phyloP scores from a whole-genome alignment of 2,113 vertebrate genomes.

The Pelecanus crispus region DNA sequence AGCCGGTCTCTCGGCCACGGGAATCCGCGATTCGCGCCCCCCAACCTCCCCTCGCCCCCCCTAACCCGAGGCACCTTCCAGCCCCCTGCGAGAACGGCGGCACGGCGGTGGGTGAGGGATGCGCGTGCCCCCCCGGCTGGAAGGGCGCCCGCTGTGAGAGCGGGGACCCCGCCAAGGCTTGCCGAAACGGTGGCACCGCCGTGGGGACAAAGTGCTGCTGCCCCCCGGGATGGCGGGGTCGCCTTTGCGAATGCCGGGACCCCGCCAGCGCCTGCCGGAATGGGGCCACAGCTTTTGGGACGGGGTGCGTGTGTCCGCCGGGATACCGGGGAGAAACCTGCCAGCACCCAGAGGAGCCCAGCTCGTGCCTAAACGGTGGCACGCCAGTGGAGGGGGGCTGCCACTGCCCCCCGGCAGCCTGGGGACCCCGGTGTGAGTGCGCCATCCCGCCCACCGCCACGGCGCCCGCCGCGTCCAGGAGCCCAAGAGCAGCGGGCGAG shows the following conservation, averaged over 20 bases:
- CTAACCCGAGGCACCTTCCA: background rate
- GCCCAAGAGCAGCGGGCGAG: rapidly evolving
- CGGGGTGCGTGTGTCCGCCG: background rate
- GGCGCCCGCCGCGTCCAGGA: background rate
- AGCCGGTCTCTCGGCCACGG: too few species aligned
- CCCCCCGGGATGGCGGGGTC: background rate
- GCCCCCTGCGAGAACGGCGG: background rate
- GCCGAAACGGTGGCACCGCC: background rate
- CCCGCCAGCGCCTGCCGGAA: background rate
- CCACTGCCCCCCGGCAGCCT: background rate
- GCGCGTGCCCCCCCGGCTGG: background rate
- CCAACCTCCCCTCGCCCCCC: too few species aligned
- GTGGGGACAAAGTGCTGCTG: background rate
- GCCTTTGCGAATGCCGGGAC: background rate
- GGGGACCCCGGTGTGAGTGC: background rate
- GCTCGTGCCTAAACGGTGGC: background rate
- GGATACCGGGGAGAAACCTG: background rate
- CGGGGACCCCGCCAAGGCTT: rapidly evolving
- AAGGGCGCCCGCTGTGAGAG: background rate
- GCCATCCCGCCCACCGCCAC: background rate
- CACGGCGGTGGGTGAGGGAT: background rate
- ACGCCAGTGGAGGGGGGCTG: background rate
- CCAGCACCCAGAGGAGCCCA: background rate
- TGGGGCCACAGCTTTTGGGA: background rate
- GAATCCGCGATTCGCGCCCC: too few species aligned